Evolutionary conservation across 2,797 vertebrate genomes (phyloP).

Genomic region (Pagetopsis macropterus): DNA sequence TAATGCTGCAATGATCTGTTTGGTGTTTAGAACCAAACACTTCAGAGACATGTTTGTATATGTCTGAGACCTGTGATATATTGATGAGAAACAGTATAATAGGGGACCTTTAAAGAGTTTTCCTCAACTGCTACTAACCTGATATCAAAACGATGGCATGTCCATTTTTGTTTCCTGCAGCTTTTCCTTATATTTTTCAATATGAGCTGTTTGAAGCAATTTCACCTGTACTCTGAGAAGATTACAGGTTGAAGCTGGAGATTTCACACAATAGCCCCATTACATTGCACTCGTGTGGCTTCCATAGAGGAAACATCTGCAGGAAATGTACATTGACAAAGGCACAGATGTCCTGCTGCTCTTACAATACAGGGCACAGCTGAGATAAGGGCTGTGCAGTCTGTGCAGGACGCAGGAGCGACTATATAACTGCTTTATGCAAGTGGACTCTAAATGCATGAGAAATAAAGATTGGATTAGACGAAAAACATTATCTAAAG

Average conservation of each 20-base stretch:
- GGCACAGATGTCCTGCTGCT: constrained; percentile 3
- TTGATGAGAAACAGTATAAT: no score
- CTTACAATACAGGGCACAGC: constrained; percentile 12
- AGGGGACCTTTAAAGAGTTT: neutral
- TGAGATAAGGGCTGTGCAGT: no score
- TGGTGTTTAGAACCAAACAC: no score
- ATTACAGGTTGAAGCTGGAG: neutral
- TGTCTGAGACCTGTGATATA: no score
- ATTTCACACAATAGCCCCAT: neutral
- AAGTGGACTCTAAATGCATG: no score
- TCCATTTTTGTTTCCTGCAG: neutral
- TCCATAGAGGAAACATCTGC: constrained; percentile 12
- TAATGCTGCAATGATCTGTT: no score
- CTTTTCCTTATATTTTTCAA: neutral
- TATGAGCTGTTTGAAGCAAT: neutral
- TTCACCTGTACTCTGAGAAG: neutral
- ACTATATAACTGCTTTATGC: no score
- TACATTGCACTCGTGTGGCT: neutral
- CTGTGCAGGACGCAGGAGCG: no score
- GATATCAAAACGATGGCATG: constrained; percentile 9
- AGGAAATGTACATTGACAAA: constrained; percentile 8
- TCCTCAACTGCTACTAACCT: constrained; percentile 5
- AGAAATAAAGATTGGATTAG: no score
- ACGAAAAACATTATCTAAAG: neutral
- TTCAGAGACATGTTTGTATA: fast-evolving